phyloP scores from a whole-genome alignment of 1,140 invertebrate genomes.

The Eufriesea mexicana region DNA sequence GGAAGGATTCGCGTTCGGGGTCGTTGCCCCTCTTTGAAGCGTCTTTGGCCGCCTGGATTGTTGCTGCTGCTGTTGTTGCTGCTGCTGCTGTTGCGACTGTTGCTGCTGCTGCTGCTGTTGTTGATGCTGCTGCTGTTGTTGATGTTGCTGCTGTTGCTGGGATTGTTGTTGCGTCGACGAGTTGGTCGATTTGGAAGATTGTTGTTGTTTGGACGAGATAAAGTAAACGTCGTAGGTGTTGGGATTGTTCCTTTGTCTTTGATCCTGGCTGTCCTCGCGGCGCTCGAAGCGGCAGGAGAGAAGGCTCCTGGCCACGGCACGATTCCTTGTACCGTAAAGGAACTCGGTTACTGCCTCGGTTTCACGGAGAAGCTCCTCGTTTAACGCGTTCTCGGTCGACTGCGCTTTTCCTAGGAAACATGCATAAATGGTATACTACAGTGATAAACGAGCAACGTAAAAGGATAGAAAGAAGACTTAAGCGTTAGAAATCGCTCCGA shows the following conservation, averaged over 20 bases:
- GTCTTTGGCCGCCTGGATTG: slow-evolving; percentile 73
- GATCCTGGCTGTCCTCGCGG: slow-evolving; percentile 76
- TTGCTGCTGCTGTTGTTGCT: slow-evolving; percentile 68
- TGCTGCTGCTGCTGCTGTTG: slow-evolving; percentile 62
- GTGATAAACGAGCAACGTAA: neutral
- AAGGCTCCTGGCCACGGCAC: slow-evolving; percentile 80
- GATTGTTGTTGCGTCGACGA: slow-evolving; percentile 63
- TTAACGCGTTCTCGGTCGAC: slow-evolving; percentile 79
- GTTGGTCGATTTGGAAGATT: slow-evolving; percentile 55
- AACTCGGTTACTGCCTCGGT: slow-evolving; percentile 84
- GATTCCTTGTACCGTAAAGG: slow-evolving; percentile 83
- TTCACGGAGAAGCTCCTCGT: slow-evolving; percentile 82
- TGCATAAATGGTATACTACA: neutral
- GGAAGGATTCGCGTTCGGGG: slow-evolving; percentile 74
- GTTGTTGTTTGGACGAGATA: slow-evolving; percentile 78
- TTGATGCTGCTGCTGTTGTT: slow-evolving; percentile 65
- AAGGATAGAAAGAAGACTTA: neutral
- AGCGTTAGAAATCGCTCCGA: neutral
- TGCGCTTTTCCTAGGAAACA: slow-evolving; percentile 76
- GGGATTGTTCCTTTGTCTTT: slow-evolving; percentile 65
- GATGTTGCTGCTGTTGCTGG: slow-evolving; percentile 61
- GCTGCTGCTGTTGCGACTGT: slow-evolving; percentile 66
- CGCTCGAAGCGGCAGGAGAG: slow-evolving; percentile 79
- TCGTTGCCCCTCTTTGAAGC: slow-evolving; percentile 81
- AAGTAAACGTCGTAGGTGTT: slow-evolving; percentile 81